Base-by-base conservation (phyloP, 2,888 invertebrate genomes). In the Bombyx huttoni region DNA sequence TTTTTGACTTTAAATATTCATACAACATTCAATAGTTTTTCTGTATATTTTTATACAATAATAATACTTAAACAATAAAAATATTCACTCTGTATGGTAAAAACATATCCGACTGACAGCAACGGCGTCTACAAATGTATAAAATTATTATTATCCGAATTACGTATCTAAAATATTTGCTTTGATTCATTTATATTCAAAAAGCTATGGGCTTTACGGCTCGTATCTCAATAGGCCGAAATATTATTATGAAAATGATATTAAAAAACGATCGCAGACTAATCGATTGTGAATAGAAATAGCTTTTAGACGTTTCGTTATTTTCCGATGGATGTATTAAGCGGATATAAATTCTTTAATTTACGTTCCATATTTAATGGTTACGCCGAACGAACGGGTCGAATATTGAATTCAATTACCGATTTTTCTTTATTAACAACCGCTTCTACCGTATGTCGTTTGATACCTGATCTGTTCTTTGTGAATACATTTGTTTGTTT, bases 271-370 rank as follows among this genome's bases (percentile, higher is more conserved):
- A 70, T 69, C 65, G 63, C 55, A 63, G 60, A 70, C 72, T 75
- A 76, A 79, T 77, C 71, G 78, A 67, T 75, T 62, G 58, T 73
- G 81, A 81, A 81, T 83, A 78, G 72, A 59, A 81, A 82, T 81
- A 60, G 72, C 73, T 61, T 65, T 64, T 58, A 70, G 67, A 70
- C 71, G 65, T 65, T 64, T 65, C 49, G 67, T 68, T 70, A 70
- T 72, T 72, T 74, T 75, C 65, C 62, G 68, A 69, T 62, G 63
- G 66, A 74, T 69, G 70, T 69, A 68, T 69, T 67, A 69, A 66
- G 58, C 63, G 61, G 63, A 63, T 65, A 73, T 74, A 74, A 72
- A 74, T 64, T 70, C 56, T 58, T 53, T 54, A 68, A 66, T 77
- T 78, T 78, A 78, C 78, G 63, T 68, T 62, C 58, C 62, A 61